These are phyloP conservation scores for Heterocephalus glaber DNA, from an alignment of 2,113 vertebrate genomes.

Conservation along the genomic window DNA sequence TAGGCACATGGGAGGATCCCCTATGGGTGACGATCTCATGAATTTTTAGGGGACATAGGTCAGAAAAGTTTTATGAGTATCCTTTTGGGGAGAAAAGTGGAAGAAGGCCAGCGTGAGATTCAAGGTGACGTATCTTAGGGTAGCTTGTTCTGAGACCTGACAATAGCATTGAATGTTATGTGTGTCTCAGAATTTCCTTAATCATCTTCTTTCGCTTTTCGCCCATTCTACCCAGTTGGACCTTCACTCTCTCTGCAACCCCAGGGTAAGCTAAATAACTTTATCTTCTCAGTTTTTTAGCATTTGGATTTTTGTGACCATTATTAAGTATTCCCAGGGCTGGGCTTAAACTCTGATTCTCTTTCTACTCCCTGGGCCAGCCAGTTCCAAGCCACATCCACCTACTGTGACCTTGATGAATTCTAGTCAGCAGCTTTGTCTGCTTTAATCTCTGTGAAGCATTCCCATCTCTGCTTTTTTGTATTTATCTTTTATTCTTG, in stretches of 20 bases:
- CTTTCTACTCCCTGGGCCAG: neutral
- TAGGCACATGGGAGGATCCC: neutral
- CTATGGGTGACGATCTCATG: neutral
- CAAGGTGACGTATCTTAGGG: neutral
- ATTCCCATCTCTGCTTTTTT: neutral
- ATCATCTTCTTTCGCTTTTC: neutral
- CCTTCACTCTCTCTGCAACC: neutral
- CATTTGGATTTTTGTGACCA: neutral
- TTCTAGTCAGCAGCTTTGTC: neutral
- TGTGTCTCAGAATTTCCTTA: neutral
- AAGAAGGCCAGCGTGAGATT: neutral
- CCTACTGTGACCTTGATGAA: fast-evolving
- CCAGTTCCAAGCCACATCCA: neutral
- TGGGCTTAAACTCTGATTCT: neutral
- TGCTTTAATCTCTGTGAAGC: neutral
- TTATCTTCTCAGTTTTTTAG: neutral
- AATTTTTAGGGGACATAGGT: neutral
- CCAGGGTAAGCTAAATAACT: neutral
- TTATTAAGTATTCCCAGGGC: neutral
- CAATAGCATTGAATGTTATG: neutral
- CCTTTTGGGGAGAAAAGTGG: neutral
- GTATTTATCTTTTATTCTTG: neutral
- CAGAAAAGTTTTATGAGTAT: neutral
- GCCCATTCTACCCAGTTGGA: neutral
- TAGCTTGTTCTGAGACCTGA: neutral